Evolutionary conservation across 2,113 vertebrate genomes (phyloP), one percentile per base, ranked within the genome.

Genomic region (Gallinago undulata): DNA sequence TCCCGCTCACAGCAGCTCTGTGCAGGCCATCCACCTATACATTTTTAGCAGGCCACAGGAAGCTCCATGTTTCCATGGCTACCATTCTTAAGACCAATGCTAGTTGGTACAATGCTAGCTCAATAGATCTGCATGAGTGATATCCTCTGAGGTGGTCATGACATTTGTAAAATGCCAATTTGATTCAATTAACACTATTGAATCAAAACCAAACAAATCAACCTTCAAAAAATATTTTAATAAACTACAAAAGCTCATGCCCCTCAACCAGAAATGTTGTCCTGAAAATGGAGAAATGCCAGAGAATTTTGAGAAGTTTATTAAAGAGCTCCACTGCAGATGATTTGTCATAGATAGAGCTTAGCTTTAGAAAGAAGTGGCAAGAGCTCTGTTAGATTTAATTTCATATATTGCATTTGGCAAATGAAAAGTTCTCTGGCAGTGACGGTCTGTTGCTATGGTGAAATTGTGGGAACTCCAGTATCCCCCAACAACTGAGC

Each of bases 151-250:
- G 31, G 51, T 66, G 41, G 55, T 69, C 45, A 75, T 93, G 90
- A 90, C 79, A 89, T 93, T 96, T 41, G 74, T 33, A 87, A 94
- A 95, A 94, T 87, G 69, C 76, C 64, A 89, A 1, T 84, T 94
- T 72, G 51, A 81, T 43, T 60, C 41, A 83, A 39, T 68, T 92
- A 90, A 76, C 28, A 15, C 23, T 53, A 39, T 2, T 64, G 60
- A 91, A 87, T 68, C 48, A 87, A 93, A 89, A 24, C 6, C 21
- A 93, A 91, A 75, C 8, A 82, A 64, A 93, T 28, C 66, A 60
- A 73, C 53, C 21, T 85, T 89, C 50, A 89, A 43, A 90, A 73
- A 74, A 31, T 48, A 45, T 84, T 94, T 90, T 72, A 79, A 87
- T 95, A 79, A 84, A 89, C 5, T 6, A 70, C 10, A 53, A 55